Base-by-base conservation (phyloP, 2,888 invertebrate species). In the Rhingia rostrata region DNA sequence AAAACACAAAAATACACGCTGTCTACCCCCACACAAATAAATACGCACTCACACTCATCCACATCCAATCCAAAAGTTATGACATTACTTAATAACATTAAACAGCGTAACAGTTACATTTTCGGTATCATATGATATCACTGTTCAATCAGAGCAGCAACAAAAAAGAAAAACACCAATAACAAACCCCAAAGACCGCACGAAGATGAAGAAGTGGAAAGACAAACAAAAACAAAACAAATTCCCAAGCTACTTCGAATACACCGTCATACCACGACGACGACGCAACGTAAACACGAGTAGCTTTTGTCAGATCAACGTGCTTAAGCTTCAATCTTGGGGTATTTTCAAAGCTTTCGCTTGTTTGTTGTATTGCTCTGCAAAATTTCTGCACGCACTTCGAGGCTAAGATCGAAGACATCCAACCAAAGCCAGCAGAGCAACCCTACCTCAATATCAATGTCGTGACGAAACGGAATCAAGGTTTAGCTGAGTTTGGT, bases 391-490 rank as follows among this genome's bases (percentile, higher is more conserved):
- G 79, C 79, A 74, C 64, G 61, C 33, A 70, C 14, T 22, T 81
- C 60, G 80, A 78, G 78, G 54, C 47, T 67, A 56, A 30, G 10
- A n/a, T 37, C 49, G 39, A 33, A 30, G 32, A 49, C n/a, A 33
- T 4, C 45, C 5, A 67, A 43, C 5, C 35, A 22, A 56, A 22
- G 33, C 32, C 53, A 35, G 14, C 32, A 37, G 7, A 51, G 9
- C 80, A 74, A 75, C 84, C 80, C 84, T 84, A 84, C 84, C 80
- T 80, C 84, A 84, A 84, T 84, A 80, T 84, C 80, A 84, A 84
- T 84, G 84, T 80, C 84, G 74, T 80, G 74, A 84, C 47, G 80
- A 84, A 80, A 80, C 66, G 35, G 60, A 84, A 84, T 84, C 84
- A 84, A 84, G 84, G 84, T 80, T 84, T 73, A 49, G 45, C 53